Evolutionary conservation across 2,113 vertebrate genomes (phyloP).

Genomic region (Myanophis thanlyinensis): DNA sequence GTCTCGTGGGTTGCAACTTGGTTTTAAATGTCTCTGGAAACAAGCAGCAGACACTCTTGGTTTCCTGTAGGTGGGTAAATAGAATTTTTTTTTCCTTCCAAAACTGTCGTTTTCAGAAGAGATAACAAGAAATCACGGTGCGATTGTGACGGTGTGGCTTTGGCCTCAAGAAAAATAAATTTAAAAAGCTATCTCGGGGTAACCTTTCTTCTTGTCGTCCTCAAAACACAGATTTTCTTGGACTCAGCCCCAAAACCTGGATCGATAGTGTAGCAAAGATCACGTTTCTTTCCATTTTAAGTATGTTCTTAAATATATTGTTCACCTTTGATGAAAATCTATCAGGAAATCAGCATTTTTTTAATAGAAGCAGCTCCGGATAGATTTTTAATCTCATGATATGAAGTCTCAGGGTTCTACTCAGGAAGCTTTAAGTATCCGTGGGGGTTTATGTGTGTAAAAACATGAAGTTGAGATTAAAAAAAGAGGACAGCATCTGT

Average conservation of each 20-base stretch:
- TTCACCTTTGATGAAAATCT: neutral
- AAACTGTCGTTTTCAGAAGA: neutral
- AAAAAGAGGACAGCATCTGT: neutral
- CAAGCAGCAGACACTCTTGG: neutral
- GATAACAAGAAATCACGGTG: neutral
- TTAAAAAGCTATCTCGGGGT: neutral
- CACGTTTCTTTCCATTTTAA: neutral
- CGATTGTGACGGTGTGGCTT: neutral
- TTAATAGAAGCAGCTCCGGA: neutral
- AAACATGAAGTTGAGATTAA: neutral
- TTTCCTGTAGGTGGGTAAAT: neutral
- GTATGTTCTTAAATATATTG: neutral
- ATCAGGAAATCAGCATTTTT: neutral
- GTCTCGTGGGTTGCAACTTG: neutral
- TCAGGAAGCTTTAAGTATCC: neutral
- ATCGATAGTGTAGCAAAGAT: too few species aligned
- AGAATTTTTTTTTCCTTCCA: neutral
- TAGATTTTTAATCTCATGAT: neutral
- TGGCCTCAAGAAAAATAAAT: neutral
- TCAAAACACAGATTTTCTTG: neutral
- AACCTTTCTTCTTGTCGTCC: too few species aligned
- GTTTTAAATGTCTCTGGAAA: neutral
- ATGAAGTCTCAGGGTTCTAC: too few species aligned
- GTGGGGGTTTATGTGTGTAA: neutral
- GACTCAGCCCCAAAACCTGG: neutral